Evolutionary conservation across 1,140 invertebrate species (phyloP).

Genomic region (Aphis craccivora): DNA sequence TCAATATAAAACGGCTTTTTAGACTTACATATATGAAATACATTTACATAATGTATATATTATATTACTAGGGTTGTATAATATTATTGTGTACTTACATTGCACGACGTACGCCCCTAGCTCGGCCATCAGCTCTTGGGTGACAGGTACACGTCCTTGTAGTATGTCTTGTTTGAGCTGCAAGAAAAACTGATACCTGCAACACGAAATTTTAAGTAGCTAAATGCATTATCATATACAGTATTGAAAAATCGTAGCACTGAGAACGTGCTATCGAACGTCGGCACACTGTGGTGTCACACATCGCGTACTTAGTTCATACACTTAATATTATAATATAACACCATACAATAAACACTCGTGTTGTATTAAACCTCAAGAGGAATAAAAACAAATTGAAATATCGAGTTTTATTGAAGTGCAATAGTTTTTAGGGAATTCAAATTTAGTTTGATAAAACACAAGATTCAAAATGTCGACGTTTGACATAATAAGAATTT

Average conservation of each 20-base stretch:
- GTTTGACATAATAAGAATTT: neutral
- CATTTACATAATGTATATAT: neutral
- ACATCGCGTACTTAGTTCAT: too few species aligned
- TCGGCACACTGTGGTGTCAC: neutral
- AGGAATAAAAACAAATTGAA: neutral
- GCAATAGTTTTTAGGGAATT: neutral
- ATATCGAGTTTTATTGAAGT: neutral
- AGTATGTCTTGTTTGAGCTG: slow-evolving; percentile 95
- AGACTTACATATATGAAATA: neutral
- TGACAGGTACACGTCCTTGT: slow-evolving; percentile 86
- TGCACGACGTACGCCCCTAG: slow-evolving; percentile 93
- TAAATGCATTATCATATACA: neutral
- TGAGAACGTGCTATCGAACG: neutral
- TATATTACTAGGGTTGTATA: neutral
- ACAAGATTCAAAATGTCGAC: neutral
- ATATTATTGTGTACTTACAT: slow-evolving; percentile 77
- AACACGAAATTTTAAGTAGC: slow-evolving; percentile 60
- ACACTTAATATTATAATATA: neutral
- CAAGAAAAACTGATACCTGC: slow-evolving; percentile 94
- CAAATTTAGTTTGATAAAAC: neutral
- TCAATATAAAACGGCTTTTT: neutral
- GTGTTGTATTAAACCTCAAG: neutral
- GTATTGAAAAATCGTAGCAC: neutral
- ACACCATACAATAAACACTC: neutral
- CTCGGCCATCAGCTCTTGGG: slow-evolving; percentile 88